A percentile compares a stretch with the other conserved stretches of the same genome.
These are phyloP conservation scores for Lapara coniferarum DNA, from an alignment of 2,888 invertebrate genomes.

Conservation along the genomic window DNA sequence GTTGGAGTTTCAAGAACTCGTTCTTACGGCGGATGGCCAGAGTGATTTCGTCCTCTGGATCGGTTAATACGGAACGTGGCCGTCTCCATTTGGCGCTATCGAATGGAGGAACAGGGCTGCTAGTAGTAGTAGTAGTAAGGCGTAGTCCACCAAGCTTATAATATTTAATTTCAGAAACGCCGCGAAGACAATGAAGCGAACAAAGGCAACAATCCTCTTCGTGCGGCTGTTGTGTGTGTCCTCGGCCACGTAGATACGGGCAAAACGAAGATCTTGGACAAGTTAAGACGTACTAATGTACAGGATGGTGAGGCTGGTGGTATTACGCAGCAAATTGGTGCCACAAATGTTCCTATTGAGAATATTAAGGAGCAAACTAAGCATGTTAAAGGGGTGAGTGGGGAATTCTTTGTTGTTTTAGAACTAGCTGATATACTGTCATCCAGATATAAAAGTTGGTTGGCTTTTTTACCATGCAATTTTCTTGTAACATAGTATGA, in stretches of 20 bases:
- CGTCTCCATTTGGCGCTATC: no score
- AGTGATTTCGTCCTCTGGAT: no score
- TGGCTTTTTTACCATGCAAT: no score
- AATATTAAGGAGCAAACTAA: slow-evolving; percentile 97
- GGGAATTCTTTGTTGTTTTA: slow-evolving; percentile 22
- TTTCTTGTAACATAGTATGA: no score
- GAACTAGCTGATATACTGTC: no score
- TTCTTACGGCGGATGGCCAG: no score
- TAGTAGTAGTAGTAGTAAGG: no score
- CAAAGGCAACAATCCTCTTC: slow-evolving; percentile 81
- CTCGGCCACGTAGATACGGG: slow-evolving; percentile 99
- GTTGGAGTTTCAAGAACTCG: no score
- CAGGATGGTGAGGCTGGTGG: slow-evolving; percentile 99
- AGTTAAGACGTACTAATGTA: slow-evolving; percentile 93
- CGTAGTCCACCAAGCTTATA: neutral
- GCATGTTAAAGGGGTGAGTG: slow-evolving; percentile 94
- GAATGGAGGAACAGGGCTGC: no score
- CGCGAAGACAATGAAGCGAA: slow-evolving; percentile 77
- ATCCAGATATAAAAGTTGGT: no score
- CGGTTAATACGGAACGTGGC: no score
- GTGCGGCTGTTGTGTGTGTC: slow-evolving; percentile 99
- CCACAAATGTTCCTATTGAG: slow-evolving; percentile 98
- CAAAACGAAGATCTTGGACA: slow-evolving; percentile 99
- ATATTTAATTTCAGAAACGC: slow-evolving; percentile 63
- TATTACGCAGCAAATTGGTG: slow-evolving; percentile 99